Percentiles rank a stretch among this genome's conserved stretches.
Evolutionary conservation across 2,113 vertebrate genomes (phyloP).

Genomic region (Corydoras sp.): DNA sequence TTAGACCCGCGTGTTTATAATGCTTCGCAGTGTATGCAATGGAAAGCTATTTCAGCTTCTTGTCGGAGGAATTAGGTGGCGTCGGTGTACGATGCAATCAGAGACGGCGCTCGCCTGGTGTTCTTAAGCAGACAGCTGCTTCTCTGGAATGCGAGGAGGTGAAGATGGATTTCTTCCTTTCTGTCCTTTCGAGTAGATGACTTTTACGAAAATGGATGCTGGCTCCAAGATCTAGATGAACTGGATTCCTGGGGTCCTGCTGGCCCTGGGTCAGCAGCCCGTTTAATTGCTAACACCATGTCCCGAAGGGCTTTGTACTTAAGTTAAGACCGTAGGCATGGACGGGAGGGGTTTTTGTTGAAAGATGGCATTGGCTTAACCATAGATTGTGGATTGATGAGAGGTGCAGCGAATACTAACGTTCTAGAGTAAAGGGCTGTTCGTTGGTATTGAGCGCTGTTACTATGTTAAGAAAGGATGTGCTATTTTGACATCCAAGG

Average conservation of each 20-base stretch:
- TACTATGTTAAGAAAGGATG: slow-evolving; percentile 10
- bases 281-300: slow-evolving; percentile 38
- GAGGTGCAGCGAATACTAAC: background rate
- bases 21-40: slow-evolving; percentile 32
- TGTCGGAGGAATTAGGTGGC: slow-evolving; percentile 8
- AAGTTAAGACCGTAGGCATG: slow-evolving; percentile 18
- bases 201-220: slow-evolving; percentile 25
- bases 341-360: slow-evolving; percentile 4
- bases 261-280: slow-evolving; percentile 39
- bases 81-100: slow-evolving; percentile 9
- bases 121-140: slow-evolving; percentile 14
- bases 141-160: slow-evolving; percentile 4
- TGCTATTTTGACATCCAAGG: background rate
- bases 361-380: slow-evolving; percentile 27
- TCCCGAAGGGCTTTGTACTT: slow-evolving; percentile 29
- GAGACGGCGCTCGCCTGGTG: slow-evolving; percentile 1
- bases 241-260: slow-evolving; percentile 39
- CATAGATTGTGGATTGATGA: slow-evolving; percentile 34
- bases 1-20: slow-evolving; percentile 22
- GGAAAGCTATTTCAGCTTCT: slow-evolving; percentile 38
- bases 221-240: slow-evolving; percentile 40
- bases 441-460: slow-evolving; percentile 3
- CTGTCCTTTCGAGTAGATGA: slow-evolving; percentile 19
- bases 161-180: slow-evolving; percentile 14
- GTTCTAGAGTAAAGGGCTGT: background rate